phyloP scores from a whole-genome alignment of 2,888 invertebrate species.

The Lissocephala sabroskyi region DNA sequence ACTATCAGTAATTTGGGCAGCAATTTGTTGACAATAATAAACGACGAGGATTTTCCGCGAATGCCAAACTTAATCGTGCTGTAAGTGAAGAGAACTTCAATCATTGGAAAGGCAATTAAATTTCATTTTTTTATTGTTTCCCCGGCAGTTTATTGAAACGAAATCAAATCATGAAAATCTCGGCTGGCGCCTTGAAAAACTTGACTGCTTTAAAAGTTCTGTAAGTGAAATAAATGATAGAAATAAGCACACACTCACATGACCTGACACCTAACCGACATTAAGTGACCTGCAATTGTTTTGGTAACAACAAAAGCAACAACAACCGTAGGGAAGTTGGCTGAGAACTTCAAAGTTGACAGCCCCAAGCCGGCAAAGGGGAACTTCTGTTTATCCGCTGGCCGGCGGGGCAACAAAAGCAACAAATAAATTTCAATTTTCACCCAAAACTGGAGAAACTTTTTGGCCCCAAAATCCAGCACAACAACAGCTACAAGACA shows the following conservation, averaged over 20 bases:
- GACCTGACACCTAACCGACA: constrained; percentile 9
- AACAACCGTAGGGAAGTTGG: constrained; percentile 2
- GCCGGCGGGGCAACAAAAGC: constrained; percentile 4
- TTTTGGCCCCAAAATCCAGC: neutral
- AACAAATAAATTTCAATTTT: constrained; percentile 56
- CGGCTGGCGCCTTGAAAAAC: constrained; percentile 84
- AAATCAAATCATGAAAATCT: constrained; percentile 87
- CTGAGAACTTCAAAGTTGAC: neutral
- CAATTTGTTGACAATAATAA: constrained; percentile 81
- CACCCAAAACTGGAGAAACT: constrained; percentile 24
- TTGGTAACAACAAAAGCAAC: constrained; percentile 23
- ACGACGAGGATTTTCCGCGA: constrained; percentile 80
- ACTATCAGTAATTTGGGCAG: constrained; percentile 80
- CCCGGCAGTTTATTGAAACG: constrained; percentile 85
- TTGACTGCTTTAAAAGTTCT: constrained; percentile 85
- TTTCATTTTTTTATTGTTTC: constrained; percentile 28
- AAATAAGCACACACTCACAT: constrained; percentile 7
- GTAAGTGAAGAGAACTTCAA: neutral
- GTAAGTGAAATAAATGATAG: constrained; percentile 79
- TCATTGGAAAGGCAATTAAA: neutral
- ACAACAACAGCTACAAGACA: constrained; percentile 1
- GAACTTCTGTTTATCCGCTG: constrained; percentile 56
- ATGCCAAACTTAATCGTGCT: constrained; percentile 80
- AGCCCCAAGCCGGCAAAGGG: constrained; percentile 31
- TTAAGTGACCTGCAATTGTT: constrained; percentile 31